Conservation (phyloP, 2,113 vertebrate species). For the Centropus unirufus region DNA sequence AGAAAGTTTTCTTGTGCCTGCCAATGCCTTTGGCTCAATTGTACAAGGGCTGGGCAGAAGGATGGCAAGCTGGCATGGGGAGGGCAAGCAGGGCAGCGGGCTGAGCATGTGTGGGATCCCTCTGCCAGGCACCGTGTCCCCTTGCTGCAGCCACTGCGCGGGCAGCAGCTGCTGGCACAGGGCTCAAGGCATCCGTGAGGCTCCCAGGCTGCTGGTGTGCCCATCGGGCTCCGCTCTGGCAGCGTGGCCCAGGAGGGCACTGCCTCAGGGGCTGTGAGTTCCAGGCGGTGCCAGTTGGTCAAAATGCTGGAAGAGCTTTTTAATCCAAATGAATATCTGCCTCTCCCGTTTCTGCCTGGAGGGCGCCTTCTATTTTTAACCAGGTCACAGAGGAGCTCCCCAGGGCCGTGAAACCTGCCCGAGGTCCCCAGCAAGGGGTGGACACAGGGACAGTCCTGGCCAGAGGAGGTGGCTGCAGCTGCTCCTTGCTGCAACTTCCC, state of each 20-base stretch:
- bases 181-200: rapidly evolving
- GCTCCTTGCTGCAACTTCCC: too few species aligned
- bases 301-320: not conserved
- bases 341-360: not conserved
- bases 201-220: too few species aligned
- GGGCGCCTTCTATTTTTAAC: not conserved
- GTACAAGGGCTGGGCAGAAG: not conserved
- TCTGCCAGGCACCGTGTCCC: not conserved
- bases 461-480: too few species aligned
- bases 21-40: not conserved
- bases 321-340: not conserved
- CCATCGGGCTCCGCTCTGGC: too few species aligned
- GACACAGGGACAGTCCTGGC: too few species aligned
- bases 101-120: rapidly evolving
- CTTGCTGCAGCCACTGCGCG: rapidly evolving
- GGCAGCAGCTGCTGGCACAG: too few species aligned
- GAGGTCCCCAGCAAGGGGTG: too few species aligned
- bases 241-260: too few species aligned
- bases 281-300: not conserved
- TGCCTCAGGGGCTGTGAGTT: not conserved
- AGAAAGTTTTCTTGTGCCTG: not conserved
- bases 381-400: not conserved
- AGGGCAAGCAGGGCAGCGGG: not conserved
- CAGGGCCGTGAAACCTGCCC: too few species aligned
- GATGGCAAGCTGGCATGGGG: rapidly evolving